These are phyloP conservation scores for Athalia circularis DNA, from an alignment of 2,888 invertebrate genomes.

Conservation along the genomic window DNA sequence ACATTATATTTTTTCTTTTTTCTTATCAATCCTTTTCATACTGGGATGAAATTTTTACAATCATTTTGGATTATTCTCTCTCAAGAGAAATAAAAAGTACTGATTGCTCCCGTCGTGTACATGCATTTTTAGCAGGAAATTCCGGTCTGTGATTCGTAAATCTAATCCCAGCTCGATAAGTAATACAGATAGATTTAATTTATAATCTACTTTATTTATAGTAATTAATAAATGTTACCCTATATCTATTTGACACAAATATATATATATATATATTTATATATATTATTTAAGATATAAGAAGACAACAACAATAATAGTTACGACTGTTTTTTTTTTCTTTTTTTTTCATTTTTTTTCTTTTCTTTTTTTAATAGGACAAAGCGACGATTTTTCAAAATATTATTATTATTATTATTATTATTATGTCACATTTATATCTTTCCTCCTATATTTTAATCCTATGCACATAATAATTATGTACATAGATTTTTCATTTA, in stretches of 20 bases:
- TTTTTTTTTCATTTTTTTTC: too few species aligned
- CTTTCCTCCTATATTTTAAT: constrained; percentile 9
- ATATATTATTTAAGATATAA: constrained; percentile 52
- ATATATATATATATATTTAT: constrained; percentile 34
- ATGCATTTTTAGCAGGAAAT: not conserved
- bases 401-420: constrained; percentile 44
- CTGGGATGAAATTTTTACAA: constrained; percentile 23
- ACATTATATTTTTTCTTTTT: not conserved
- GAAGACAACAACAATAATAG: constrained; percentile 61
- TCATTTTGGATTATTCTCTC: not conserved
- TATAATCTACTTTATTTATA: constrained; percentile 17
- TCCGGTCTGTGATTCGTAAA: not conserved
- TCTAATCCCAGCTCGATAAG: constrained; percentile 27
- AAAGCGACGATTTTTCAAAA: constrained; percentile 46
- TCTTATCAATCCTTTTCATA: not conserved
- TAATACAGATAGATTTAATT: constrained; percentile 9
- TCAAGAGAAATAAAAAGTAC: not conserved
- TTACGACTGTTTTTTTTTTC: too few species aligned
- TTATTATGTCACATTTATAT: constrained; percentile 32
- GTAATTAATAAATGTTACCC: constrained; percentile 37
- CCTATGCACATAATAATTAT: not conserved
- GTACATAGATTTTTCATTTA: constrained; percentile 12
- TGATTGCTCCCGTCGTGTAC: not conserved
- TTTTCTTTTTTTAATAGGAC: constrained; percentile 5
- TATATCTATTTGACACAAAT: constrained; percentile 49